Evolutionary conservation across 2,113 vertebrate genomes (phyloP).

Genomic region (Xenopus borealis): DNA sequence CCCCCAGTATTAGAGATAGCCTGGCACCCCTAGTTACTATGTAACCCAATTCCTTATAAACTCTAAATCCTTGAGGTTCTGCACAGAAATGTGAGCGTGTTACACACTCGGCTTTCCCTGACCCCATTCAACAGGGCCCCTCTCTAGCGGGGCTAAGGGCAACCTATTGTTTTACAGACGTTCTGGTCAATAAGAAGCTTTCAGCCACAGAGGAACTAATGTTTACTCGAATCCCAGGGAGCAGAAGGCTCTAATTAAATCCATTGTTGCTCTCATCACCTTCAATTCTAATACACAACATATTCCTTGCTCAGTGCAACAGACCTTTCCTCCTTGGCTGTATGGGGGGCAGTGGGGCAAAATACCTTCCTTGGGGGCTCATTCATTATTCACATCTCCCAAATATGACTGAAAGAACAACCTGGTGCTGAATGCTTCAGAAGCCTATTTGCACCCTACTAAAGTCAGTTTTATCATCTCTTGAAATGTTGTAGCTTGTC

Average conservation of each 20-base stretch:
- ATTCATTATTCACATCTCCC: neutral
- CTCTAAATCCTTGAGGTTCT: too few species aligned
- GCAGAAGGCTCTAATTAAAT: slow-evolving; percentile 10
- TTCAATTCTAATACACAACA: slow-evolving; percentile 21
- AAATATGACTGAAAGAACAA: too few species aligned
- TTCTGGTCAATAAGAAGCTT: slow-evolving; percentile 23
- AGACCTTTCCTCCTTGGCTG: too few species aligned
- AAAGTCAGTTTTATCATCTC: neutral
- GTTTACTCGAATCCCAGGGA: slow-evolving; percentile 12
- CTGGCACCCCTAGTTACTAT: too few species aligned
- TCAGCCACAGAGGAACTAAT: slow-evolving; percentile 1
- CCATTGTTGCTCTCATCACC: slow-evolving; percentile 13
- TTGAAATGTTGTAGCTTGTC: neutral
- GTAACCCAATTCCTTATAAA: too few species aligned
- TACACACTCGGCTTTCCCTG: neutral
- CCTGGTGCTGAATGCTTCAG: too few species aligned
- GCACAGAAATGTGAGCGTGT: neutral
- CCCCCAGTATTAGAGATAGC: too few species aligned
- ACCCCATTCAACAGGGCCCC: neutral
- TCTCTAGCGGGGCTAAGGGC: too few species aligned
- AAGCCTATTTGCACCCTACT: too few species aligned
- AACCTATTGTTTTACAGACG: neutral
- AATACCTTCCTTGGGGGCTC: too few species aligned
- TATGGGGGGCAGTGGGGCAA: too few species aligned
- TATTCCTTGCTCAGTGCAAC: neutral